A percentile compares a stretch with the other conserved stretches of the same genome.
phyloP scores from a whole-genome alignment of 2,888 invertebrate species.

The Busseola fusca region DNA sequence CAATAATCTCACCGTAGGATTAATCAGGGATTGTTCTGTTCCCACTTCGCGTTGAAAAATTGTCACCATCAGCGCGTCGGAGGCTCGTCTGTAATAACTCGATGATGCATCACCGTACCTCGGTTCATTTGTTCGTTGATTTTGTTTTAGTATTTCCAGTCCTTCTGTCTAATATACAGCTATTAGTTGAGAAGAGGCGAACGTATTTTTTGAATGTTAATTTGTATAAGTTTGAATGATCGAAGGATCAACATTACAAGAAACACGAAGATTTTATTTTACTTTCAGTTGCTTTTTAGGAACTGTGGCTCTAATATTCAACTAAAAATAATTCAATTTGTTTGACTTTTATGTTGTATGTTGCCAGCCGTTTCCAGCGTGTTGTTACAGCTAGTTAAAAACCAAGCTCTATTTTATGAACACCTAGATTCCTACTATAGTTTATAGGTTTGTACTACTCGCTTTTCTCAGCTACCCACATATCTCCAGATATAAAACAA shows the following conservation, averaged over 20 bases:
- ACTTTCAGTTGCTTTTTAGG: not conserved
- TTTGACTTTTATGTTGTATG: not conserved
- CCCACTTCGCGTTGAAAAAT: constrained; percentile 84
- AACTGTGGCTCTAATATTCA: not conserved
- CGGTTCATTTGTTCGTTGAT: constrained; percentile 62
- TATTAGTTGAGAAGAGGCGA: not conserved
- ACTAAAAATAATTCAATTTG: not conserved
- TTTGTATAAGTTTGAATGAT: not conserved
- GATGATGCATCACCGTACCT: constrained; percentile 79
- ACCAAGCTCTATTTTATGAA: not conserved
- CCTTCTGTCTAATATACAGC: constrained; percentile 5
- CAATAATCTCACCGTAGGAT: constrained; percentile 84
- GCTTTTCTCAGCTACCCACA: constrained; percentile 14
- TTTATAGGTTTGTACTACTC: not conserved
- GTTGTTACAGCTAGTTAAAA: not conserved
- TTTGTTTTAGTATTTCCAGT: constrained; percentile 51
- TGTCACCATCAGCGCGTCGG: constrained; percentile 83
- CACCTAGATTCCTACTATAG: not conserved
- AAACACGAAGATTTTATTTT: not conserved
- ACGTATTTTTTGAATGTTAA: not conserved
- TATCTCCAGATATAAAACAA: constrained; percentile 59
- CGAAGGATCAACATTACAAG: not conserved
- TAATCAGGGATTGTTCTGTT: constrained; percentile 86
- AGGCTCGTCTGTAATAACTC: constrained; percentile 74
- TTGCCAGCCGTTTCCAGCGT: not conserved